phyloP scores from a whole-genome alignment of 2,797 vertebrate genomes.

The Diglossa cyanea region DNA sequence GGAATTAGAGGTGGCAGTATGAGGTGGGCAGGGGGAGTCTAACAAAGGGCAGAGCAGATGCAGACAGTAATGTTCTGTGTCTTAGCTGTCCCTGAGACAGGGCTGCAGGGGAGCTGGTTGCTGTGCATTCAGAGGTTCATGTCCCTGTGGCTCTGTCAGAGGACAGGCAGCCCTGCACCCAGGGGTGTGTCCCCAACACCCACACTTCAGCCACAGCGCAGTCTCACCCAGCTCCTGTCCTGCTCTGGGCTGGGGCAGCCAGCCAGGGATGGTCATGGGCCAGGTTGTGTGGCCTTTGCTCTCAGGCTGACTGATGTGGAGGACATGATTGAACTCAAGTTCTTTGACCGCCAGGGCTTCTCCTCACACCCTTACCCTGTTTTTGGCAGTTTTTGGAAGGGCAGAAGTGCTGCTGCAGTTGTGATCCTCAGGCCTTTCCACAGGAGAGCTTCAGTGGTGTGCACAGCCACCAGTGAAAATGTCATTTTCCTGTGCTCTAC shows the following conservation, averaged over 20 bases:
- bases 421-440: neutral
- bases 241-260: neutral
- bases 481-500: neutral
- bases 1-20: neutral
- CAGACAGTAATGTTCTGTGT: neutral
- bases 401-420: neutral
- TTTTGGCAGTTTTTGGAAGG: neutral
- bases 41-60: neutral
- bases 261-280: rapidly evolving
- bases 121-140: neutral
- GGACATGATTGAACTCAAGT: neutral
- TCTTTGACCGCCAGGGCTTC: neutral
- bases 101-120: neutral
- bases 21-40: neutral
- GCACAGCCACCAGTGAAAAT: neutral
- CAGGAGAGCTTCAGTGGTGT: rapidly evolving
- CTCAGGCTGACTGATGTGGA: neutral
- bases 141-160: neutral
- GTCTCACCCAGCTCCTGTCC: neutral
- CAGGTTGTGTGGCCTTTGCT: neutral
- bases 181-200: too few species aligned
- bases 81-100: neutral
- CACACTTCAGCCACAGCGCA: neutral
- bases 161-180: rapidly evolving
- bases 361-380: neutral